phyloP scores from a whole-genome alignment of 2,888 invertebrate species.

The Sinelater perroti region DNA sequence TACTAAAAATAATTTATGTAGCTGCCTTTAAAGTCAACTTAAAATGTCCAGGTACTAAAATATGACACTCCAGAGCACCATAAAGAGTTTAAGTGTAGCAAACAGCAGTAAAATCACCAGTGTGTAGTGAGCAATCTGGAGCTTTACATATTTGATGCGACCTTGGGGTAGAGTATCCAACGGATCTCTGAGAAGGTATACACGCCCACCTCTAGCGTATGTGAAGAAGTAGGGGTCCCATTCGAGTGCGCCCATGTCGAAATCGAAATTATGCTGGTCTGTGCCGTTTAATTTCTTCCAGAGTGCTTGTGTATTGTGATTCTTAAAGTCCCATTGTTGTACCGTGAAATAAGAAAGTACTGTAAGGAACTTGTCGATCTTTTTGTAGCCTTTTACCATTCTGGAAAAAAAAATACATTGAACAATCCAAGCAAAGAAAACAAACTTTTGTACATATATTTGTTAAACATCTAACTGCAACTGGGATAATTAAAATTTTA shows the following conservation, averaged over 20 bases:
- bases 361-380: constrained; percentile 79
- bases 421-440: not conserved
- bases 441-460: not conserved
- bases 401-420: constrained; percentile 61
- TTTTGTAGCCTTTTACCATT: constrained; percentile 81
- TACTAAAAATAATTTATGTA: too few species aligned
- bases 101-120: not conserved
- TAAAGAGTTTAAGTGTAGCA: not conserved
- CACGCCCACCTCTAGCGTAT: constrained; percentile 76
- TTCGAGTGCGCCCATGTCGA: constrained; percentile 73
- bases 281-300: constrained; percentile 62
- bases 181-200: constrained; percentile 80
- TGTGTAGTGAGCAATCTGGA: constrained; percentile 49
- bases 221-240: constrained; percentile 76
- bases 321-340: constrained; percentile 67
- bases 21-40: not conserved
- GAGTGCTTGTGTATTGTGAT: constrained; percentile 65
- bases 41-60: not conserved
- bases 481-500: not conserved
- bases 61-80: not conserved
- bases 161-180: constrained; percentile 71
- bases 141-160: constrained; percentile 63
- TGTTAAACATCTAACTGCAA: too few species aligned
- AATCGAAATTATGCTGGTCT: constrained; percentile 70
- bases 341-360: constrained; percentile 80